Evolutionary conservation across 2,888 invertebrate species (phyloP).

Genomic region (Holacanthella duospinosa): DNA sequence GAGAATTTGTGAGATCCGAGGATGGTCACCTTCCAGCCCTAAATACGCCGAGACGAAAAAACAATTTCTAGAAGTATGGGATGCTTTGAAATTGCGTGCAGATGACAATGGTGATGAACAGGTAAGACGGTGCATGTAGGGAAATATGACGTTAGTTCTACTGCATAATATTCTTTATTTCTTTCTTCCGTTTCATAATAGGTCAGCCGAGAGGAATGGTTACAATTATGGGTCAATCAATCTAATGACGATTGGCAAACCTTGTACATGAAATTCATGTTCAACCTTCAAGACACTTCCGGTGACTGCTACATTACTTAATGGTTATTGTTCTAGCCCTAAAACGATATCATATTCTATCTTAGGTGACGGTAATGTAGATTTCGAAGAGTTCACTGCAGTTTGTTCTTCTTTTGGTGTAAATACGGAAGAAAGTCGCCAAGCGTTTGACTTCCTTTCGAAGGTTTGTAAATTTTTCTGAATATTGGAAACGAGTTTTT

Average conservation of each 20-base stretch:
- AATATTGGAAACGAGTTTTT: neutral
- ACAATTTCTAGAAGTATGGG: neutral
- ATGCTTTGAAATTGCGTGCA: neutral
- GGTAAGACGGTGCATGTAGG: neutral
- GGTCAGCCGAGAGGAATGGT: neutral
- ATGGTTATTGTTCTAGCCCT: neutral
- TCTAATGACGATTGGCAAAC: conserved; percentile 6
- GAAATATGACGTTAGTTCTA: no score
- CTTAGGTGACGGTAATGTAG: conserved; percentile 8
- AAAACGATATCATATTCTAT: neutral
- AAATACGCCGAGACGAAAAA: neutral
- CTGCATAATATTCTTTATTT: no score
- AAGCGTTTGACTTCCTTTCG: conserved; percentile 8
- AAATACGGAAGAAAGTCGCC: neutral
- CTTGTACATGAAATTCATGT: conserved; percentile 14
- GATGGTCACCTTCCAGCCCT: neutral
- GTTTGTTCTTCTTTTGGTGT: conserved; percentile 9
- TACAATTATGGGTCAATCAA: neutral
- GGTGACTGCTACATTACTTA: neutral
- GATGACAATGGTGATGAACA: conserved; percentile 2
- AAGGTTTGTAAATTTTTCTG: conserved; percentile 1
- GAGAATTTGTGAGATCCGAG: neutral
- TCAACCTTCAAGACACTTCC: conserved; percentile 3
- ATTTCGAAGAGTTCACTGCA: conserved; percentile 6
- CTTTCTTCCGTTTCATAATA: no score